Percentiles rank a stretch among this genome's conserved stretches.
These are phyloP conservation scores for Muntiacus muntjak DNA, from an alignment of 2,113 vertebrate species.

Conservation along the genomic window DNA sequence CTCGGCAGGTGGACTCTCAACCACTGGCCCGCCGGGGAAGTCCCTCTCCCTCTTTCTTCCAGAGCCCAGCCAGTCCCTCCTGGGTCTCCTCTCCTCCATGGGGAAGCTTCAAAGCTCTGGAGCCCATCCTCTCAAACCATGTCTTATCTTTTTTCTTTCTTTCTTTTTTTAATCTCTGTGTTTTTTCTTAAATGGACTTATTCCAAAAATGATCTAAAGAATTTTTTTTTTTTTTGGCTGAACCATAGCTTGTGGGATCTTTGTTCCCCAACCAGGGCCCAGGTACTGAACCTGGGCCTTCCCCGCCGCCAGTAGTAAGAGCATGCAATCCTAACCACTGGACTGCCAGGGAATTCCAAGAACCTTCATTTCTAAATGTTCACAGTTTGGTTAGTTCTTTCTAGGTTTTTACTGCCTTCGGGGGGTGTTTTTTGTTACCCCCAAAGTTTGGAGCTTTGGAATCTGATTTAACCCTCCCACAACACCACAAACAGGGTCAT, in stretches of 20 bases:
- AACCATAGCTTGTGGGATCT: neutral
- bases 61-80: neutral
- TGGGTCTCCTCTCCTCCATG: neutral
- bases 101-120: neutral
- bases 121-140: neutral
- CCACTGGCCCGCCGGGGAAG: neutral
- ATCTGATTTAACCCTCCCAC: neutral
- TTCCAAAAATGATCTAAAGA: neutral
- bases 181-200: neutral
- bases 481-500: rapidly evolving
- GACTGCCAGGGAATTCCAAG: neutral
- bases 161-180: neutral
- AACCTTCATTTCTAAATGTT: neutral
- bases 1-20: neutral
- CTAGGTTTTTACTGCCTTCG: neutral
- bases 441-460: neutral
- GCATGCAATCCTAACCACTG: neutral
- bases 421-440: neutral
- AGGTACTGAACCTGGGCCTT: neutral
- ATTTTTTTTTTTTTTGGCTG: neutral
- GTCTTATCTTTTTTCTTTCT: neutral
- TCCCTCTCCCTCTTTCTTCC: neutral
- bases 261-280: neutral
- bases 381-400: neutral
- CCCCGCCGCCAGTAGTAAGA: neutral